Conservation (phyloP, 2,888 invertebrate genomes). For the Lochmaea capreae region DNA sequence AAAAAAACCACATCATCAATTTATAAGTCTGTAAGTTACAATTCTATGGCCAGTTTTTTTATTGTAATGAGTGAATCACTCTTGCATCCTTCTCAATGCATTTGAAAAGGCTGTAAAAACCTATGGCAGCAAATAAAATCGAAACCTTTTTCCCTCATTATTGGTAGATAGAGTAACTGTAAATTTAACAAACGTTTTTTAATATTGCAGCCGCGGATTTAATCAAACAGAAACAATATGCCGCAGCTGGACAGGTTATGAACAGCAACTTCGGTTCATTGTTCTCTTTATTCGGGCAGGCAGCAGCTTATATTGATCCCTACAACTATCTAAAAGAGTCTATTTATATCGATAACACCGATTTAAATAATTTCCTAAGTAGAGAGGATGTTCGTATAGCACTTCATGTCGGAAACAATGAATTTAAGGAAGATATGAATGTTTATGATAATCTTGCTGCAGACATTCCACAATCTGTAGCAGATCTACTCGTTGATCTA, state of each 20-base stretch:
- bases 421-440: constrained; percentile 14
- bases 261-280: background rate
- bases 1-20: too few relatives aligned
- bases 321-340: background rate
- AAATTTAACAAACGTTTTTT: background rate
- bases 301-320: background rate
- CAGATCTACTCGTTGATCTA: constrained; percentile 66
- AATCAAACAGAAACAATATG: constrained; percentile 30
- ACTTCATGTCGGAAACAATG: constrained; percentile 86
- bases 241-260: constrained; percentile 34
- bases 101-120: too few relatives aligned
- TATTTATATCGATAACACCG: background rate
- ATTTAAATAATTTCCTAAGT: constrained; percentile 59
- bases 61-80: too few relatives aligned
- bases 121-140: too few relatives aligned
- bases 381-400: constrained; percentile 71
- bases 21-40: too few relatives aligned
- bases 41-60: too few relatives aligned
- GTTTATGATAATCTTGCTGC: constrained; percentile 19
- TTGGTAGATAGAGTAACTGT: too few relatives aligned
- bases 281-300: background rate
- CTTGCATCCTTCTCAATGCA: too few relatives aligned
- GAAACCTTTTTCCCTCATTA: too few relatives aligned
- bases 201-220: constrained; percentile 10
- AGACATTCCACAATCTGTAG: constrained; percentile 44